Base-by-base conservation (phyloP, 2,113 vertebrate genomes). In the Lonchura striata region DNA sequence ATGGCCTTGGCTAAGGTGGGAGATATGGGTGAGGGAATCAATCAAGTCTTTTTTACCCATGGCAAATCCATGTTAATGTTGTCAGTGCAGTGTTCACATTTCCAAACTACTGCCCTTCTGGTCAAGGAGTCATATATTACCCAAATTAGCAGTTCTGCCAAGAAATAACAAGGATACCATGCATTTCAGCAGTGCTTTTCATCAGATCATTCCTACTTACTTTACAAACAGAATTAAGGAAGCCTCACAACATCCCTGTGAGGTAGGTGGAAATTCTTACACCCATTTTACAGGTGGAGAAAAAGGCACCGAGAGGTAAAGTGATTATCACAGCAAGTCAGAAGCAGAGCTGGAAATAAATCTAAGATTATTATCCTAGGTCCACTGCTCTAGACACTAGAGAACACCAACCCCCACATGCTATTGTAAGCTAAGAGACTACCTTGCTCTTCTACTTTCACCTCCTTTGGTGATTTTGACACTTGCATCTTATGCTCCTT, bases 211-310 rank as follows among this genome's bases (percentile, higher is more conserved):
- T 95, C 93, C 93, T 95, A 96, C 94, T 88, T 90, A 77, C 86
- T 96, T 96, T 95, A 96, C 95, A 97, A 95, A 95, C 88, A 92
- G 92, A 88, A 52, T 96, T 95, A 93, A 79, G 70, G 68, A 80
- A 93, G 92, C 97, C 92, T 97, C 88, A 92, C 76, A 93, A 93
- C 94, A 94, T 79, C 95, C 95, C 91, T 95, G 95, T 95, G 97
- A 98, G 94, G 94, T 95, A 97, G 95, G 88, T 92, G 83, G 92
- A 96, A 91, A 91, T 92, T 75, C 90, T 83, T 91, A 96, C 70
- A 95, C 81, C 86, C 91, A 44, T 94, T 96, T 87, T 96, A 88
- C 70, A 95, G 96, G 94, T 83, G 96, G 96, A 94, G 76, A 95
- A 97, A 96, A 83, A 97, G 95, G 92, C 93, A 94, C 78, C 25